phyloP scores from a whole-genome alignment of 1,140 invertebrate species.

The Pinna nobilis region DNA sequence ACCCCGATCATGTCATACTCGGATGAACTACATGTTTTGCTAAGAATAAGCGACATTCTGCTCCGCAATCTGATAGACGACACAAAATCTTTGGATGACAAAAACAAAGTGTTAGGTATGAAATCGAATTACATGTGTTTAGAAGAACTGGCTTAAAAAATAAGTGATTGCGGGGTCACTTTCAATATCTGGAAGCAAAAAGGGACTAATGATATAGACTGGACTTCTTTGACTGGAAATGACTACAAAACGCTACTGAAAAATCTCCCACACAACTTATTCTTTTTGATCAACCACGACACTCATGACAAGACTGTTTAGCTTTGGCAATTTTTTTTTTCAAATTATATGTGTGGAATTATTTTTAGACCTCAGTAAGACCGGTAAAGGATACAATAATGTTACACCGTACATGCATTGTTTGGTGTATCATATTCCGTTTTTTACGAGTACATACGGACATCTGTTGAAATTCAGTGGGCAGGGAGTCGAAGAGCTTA shows the following conservation, averaged over 20 bases:
- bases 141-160: not conserved
- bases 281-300: not conserved
- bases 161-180: not conserved
- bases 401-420: constrained; percentile 2
- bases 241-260: constrained; percentile 12
- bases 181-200: constrained; percentile 8
- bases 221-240: constrained; percentile 3
- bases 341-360: not conserved
- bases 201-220: constrained; percentile 10
- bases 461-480: not conserved
- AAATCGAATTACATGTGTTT: not conserved
- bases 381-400: constrained; percentile 1
- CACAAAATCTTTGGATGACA: constrained; percentile 10
- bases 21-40: constrained; percentile 20
- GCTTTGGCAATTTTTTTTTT: constrained; percentile 13
- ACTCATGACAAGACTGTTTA: not conserved
- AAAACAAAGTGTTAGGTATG: not conserved
- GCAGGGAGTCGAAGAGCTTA: constrained; percentile 14
- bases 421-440: constrained; percentile 12
- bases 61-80: constrained; percentile 19
- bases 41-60: constrained; percentile 16
- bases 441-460: constrained; percentile 4
- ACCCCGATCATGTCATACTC: constrained; percentile 7
- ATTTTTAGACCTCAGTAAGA: not conserved
- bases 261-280: not conserved